phyloP scores from a whole-genome alignment of 2,888 invertebrate species.

The Quadroppia sp. region DNA sequence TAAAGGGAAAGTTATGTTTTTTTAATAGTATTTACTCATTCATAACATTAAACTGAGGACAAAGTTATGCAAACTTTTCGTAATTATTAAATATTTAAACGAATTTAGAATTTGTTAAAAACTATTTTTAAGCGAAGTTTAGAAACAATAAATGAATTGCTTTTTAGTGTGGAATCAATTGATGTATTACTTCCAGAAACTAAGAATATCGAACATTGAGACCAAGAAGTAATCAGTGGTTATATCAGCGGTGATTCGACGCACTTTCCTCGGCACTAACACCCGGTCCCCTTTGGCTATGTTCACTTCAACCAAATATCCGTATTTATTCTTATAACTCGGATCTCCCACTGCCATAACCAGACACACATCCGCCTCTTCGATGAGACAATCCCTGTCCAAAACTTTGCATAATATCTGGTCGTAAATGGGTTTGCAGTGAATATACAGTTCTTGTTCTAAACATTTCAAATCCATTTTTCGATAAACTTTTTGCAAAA shows the following conservation, averaged over 20 bases:
- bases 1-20: conserved; percentile 9
- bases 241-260: conserved; percentile 23
- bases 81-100: no score
- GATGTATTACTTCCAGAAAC: conserved; percentile 31
- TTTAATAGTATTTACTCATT: neutral
- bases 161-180: neutral
- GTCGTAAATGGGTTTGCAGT: conserved; percentile 26
- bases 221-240: conserved; percentile 23
- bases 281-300: conserved; percentile 23
- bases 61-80: no score
- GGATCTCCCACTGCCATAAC: conserved; percentile 24
- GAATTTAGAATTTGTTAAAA: neutral
- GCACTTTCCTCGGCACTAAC: conserved; percentile 7
- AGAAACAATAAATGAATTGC: neutral
- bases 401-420: conserved; percentile 1
- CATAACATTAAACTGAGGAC: neutral
- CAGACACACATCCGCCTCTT: conserved; percentile 16
- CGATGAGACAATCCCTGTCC: conserved; percentile 26
- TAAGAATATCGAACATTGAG: conserved; percentile 24
- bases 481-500: no score
- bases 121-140: neutral
- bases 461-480: conserved; percentile 18
- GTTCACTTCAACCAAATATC: conserved; percentile 23
- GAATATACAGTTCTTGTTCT: conserved; percentile 17
- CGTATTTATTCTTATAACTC: conserved; percentile 23